These are phyloP conservation scores for Xestobium rufovillosum DNA, from an alignment of 2,888 invertebrate species.

Conservation along the genomic window DNA sequence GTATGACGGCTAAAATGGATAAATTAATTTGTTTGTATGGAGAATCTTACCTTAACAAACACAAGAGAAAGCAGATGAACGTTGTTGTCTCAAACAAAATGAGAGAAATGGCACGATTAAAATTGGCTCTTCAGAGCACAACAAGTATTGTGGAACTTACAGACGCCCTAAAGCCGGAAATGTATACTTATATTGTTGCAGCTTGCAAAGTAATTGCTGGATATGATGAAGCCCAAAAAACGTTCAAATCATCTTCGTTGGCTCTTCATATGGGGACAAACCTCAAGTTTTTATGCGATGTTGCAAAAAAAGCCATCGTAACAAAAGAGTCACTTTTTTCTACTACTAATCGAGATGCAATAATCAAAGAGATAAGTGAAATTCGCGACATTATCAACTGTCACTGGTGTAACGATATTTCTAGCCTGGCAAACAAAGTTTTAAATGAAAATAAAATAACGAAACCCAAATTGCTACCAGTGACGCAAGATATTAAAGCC, in stretches of 20 bases:
- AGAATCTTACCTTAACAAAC: too few species aligned
- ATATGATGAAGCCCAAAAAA: conserved; percentile 4
- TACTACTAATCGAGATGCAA: background rate
- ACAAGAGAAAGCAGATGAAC: conserved; percentile 10
- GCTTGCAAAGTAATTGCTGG: conserved; percentile 9
- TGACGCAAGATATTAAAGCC: conserved; percentile 13
- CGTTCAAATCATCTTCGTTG: conserved; percentile 10
- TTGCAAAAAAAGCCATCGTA: conserved; percentile 12
- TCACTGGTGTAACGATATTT: conserved; percentile 17
- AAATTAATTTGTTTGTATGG: too few species aligned
- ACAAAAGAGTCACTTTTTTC: conserved; percentile 11
- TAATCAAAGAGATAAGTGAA: conserved; percentile 6
- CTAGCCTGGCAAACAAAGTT: conserved; percentile 15
- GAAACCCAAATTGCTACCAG: conserved; percentile 16
- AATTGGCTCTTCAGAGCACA: too few species aligned
- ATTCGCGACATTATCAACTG: conserved; percentile 9
- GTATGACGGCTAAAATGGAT: too few species aligned
- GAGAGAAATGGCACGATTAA: too few species aligned
- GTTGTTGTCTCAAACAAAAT: too few species aligned
- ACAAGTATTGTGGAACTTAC: too few species aligned
- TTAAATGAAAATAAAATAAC: conserved; percentile 13
- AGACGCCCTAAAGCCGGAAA: conserved; percentile 14
- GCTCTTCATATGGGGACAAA: conserved; percentile 11
- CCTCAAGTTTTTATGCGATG: conserved; percentile 8
- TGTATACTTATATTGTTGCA: conserved; percentile 16